Evolutionary conservation across 2,888 invertebrate species (phyloP).

Genomic region (Ophion slaviceki): DNA sequence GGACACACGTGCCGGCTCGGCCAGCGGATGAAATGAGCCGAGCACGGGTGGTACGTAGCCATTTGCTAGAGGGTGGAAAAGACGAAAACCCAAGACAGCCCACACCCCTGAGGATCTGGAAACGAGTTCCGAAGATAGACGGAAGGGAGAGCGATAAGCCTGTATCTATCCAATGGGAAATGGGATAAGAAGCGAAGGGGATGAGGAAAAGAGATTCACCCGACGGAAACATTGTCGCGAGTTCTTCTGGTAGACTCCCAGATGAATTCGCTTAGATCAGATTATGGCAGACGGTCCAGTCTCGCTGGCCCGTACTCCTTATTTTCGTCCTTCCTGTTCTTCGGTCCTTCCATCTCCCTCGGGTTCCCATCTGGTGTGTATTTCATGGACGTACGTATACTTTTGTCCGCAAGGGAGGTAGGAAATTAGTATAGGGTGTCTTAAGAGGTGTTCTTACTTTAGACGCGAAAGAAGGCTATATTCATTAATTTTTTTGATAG

Average conservation of each 20-base stretch:
- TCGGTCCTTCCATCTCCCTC: constrained; percentile 3
- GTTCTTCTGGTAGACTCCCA: constrained; percentile 37
- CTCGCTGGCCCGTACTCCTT: background rate
- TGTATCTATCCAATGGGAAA: constrained; percentile 33
- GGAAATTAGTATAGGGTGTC: constrained; percentile 45
- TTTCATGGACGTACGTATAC: background rate
- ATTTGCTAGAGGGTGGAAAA: constrained; percentile 37
- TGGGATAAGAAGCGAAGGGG: background rate
- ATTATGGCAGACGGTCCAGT: constrained; percentile 43
- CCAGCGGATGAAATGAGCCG: constrained; percentile 40
- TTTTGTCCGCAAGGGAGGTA: background rate
- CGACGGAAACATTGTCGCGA: constrained; percentile 52
- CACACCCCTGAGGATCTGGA: background rate
- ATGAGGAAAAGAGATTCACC: constrained; percentile 29
- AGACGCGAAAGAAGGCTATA: too few species aligned
- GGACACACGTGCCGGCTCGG: constrained; percentile 49
- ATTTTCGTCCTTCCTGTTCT: background rate
- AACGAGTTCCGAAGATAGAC: background rate
- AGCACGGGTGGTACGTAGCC: constrained; percentile 20
- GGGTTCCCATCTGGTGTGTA: background rate
- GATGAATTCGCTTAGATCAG: constrained; percentile 13
- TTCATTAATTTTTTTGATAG: too few species aligned
- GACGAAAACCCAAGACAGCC: background rate
- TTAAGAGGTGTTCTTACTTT: too few species aligned
- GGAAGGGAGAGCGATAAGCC: constrained; percentile 7